These are phyloP conservation scores for Trochalopteron elliotii DNA, from an alignment of 2,113 vertebrate genomes.

Conservation along the genomic window DNA sequence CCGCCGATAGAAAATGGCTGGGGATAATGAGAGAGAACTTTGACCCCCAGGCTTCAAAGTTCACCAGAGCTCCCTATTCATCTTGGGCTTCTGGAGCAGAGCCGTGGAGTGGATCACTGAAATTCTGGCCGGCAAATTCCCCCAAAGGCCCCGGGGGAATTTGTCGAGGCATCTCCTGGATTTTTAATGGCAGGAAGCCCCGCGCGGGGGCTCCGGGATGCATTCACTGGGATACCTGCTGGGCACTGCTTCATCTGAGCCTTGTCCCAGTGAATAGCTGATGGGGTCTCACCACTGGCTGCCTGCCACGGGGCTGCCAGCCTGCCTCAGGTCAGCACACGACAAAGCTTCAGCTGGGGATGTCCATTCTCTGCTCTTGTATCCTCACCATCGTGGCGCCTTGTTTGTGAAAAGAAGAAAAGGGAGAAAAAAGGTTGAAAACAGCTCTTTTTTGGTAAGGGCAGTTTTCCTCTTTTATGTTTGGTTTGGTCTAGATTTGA, in stretches of 20 bases:
- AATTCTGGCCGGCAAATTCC: neutral
- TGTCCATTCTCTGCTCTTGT: neutral
- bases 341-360: neutral
- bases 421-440: neutral
- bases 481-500: neutral
- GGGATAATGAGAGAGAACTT: slow-evolving; percentile 74
- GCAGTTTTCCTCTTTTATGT: neutral
- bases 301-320: neutral
- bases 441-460: neutral
- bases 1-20: slow-evolving; percentile 51
- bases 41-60: slow-evolving; percentile 60
- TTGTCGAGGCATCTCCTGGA: neutral
- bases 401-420: neutral
- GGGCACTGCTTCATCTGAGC: neutral
- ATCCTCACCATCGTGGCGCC: neutral
- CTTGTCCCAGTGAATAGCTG: neutral
- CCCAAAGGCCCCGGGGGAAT: neutral
- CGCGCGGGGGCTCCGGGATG: neutral
- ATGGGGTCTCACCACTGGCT: neutral
- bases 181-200: slow-evolving; percentile 9
- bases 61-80: slow-evolving; percentile 61
- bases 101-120: neutral
- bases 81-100: slow-evolving; percentile 47
- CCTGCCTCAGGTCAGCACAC: neutral
- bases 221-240: slow-evolving; percentile 20